These are phyloP conservation scores for Empidonax traillii DNA, from an alignment of 2,113 vertebrate genomes.

Conservation along the genomic window DNA sequence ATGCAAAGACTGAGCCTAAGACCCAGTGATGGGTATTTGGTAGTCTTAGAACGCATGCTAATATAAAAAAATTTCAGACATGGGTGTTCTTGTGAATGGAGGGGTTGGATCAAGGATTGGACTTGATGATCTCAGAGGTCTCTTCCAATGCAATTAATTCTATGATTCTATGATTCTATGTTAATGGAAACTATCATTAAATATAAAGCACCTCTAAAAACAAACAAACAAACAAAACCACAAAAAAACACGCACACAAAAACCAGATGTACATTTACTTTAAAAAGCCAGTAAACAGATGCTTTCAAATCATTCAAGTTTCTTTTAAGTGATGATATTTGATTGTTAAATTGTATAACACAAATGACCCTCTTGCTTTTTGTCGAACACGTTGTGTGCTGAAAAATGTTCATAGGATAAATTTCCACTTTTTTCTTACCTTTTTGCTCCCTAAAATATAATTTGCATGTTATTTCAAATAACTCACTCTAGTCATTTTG, in stretches of 20 bases:
- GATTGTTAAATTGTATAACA: neutral
- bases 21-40: neutral
- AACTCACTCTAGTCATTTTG: neutral
- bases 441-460: neutral
- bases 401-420: neutral
- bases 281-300: neutral
- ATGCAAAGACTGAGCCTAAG: neutral
- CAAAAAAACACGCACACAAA: neutral
- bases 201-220: neutral
- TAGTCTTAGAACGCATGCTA: neutral
- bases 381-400: neutral
- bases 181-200: neutral
- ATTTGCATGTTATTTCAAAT: neutral
- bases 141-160: no score
- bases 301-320: neutral
- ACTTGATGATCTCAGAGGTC: no score
- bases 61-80: neutral
- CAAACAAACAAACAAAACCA: neutral
- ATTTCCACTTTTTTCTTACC: neutral
- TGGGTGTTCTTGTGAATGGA: neutral
- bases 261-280: fast-evolving
- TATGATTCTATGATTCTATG: no score
- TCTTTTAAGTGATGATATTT: neutral
- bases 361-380: neutral
- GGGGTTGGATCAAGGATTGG: no score